These are phyloP conservation scores for Siniperca obscura DNA, from an alignment of 2,797 vertebrate species.

Conservation along the genomic window DNA sequence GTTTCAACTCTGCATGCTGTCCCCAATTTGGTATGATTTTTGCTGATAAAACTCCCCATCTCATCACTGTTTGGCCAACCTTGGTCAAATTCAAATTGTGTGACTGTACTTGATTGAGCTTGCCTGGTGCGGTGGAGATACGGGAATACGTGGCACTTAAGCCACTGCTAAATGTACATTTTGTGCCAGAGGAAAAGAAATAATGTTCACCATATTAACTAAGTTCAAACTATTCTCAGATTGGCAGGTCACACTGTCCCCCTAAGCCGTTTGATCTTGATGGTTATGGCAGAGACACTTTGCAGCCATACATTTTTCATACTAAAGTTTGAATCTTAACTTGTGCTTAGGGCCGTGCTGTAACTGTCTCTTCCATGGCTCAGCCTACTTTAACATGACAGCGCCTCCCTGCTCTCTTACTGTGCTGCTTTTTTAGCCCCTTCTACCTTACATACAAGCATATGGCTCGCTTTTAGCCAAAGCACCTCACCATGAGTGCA, in stretches of 20 bases:
- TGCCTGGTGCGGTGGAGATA: conserved; percentile 23
- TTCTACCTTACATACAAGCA: conserved; percentile 30
- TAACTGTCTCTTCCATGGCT: conserved; percentile 1
- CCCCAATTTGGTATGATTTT: conserved; percentile 58
- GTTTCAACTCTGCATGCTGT: conserved; percentile 59
- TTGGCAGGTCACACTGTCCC: not conserved
- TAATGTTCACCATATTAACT: conserved; percentile 26
- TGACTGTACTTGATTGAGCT: conserved; percentile 48
- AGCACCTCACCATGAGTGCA: conserved; percentile 14
- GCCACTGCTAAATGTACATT: conserved; percentile 42
- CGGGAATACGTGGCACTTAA: conserved; percentile 48
- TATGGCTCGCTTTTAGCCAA: conserved; percentile 7
- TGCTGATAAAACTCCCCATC: conserved; percentile 54
- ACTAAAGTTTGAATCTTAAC: conserved; percentile 5
- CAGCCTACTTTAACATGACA: conserved; percentile 16
- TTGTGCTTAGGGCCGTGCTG: not conserved
- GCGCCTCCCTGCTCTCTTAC: not conserved
- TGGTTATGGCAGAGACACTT: conserved; percentile 31
- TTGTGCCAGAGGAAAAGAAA: conserved; percentile 26
- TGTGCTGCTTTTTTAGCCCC: conserved; percentile 24
- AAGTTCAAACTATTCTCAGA: conserved; percentile 10
- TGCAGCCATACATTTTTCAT: conserved; percentile 15
- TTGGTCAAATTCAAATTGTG: conserved; percentile 56
- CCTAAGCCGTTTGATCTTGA: conserved; percentile 10
- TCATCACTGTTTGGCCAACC: conserved; percentile 45